Evolutionary conservation across 2,888 invertebrate species (phyloP).

Genomic region (Agonopterix alstromeriana): DNA sequence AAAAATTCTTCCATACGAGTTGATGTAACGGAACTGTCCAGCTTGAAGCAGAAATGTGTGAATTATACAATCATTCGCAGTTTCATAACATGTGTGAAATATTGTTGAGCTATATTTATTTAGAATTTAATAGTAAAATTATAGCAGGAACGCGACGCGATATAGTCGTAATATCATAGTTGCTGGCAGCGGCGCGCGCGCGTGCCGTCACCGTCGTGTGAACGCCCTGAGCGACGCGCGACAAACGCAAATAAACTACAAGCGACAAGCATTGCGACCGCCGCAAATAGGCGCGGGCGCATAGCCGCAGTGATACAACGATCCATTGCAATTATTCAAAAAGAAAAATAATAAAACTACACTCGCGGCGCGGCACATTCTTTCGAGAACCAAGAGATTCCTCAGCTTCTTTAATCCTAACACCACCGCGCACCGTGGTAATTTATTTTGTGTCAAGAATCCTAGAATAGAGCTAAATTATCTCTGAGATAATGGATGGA

Average conservation of each 20-base stretch:
- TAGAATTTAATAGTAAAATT: too few species aligned
- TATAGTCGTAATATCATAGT: neutral
- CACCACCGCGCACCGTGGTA: neutral
- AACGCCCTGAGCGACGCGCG: conserved; percentile 65
- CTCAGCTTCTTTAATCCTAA: neutral
- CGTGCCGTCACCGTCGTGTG: conserved; percentile 32
- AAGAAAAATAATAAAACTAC: too few species aligned
- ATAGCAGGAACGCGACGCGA: too few species aligned
- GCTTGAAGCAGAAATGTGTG: neutral
- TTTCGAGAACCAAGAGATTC: conserved; percentile 7
- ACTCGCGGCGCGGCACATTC: too few species aligned
- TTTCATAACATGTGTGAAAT: neutral
- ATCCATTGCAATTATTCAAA: conserved; percentile 31
- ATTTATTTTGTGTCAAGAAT: conserved; percentile 1
- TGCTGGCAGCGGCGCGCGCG: neutral
- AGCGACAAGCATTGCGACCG: conserved; percentile 17
- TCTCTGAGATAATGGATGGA: neutral
- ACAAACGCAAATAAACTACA: conserved; percentile 62
- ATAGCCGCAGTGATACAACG: conserved; percentile 15
- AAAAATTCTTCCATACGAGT: too few species aligned
- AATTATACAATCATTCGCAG: neutral
- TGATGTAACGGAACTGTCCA: neutral
- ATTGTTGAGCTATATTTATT: neutral
- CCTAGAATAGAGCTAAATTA: neutral
- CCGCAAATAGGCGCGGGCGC: conserved; percentile 42